phyloP scores from a whole-genome alignment of 2,113 vertebrate species.

The Poeciliopsis retropinna region DNA sequence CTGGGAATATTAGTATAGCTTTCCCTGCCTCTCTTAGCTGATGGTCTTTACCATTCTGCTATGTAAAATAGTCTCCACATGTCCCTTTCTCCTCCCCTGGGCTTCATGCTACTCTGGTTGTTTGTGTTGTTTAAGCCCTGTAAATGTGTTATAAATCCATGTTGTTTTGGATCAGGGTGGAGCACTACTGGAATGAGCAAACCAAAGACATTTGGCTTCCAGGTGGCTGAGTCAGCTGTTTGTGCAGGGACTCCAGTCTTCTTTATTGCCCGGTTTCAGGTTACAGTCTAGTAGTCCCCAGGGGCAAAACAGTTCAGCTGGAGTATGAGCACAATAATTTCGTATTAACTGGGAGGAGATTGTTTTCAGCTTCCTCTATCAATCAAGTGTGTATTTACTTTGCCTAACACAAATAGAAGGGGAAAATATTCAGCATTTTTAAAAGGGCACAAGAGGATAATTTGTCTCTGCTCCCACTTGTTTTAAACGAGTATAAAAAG shows the following conservation, averaged over 20 bases:
- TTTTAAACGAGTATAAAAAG: not conserved
- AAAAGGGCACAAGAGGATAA: not conserved
- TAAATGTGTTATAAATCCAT: conserved; percentile 43
- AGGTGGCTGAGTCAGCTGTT: conserved; percentile 75
- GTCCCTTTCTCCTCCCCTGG: not conserved
- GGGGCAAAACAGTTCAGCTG: conserved; percentile 34
- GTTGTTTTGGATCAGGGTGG: conserved; percentile 70
- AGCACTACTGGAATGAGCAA: conserved; percentile 64
- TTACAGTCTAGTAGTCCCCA: conserved; percentile 41
- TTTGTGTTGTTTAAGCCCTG: conserved; percentile 49
- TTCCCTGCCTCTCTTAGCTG: conserved; percentile 6
- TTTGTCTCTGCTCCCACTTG: conserved; percentile 3
- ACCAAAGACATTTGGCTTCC: conserved; percentile 72
- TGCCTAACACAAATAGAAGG: not conserved
- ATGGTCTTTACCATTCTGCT: not conserved
- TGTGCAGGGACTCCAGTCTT: conserved; percentile 38
- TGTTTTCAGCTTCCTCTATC: conserved; percentile 26
- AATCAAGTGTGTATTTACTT: conserved; percentile 31
- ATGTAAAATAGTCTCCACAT: not conserved
- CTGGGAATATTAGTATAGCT: conserved; percentile 9
- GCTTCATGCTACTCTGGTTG: conserved; percentile 9
- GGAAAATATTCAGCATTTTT: conserved; percentile 19
- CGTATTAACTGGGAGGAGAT: conserved; percentile 7
- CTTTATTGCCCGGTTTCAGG: conserved; percentile 35
- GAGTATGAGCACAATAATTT: conserved; percentile 11